phyloP scores from a whole-genome alignment of 1,140 invertebrate species.

The Penaeus vannamei region DNA sequence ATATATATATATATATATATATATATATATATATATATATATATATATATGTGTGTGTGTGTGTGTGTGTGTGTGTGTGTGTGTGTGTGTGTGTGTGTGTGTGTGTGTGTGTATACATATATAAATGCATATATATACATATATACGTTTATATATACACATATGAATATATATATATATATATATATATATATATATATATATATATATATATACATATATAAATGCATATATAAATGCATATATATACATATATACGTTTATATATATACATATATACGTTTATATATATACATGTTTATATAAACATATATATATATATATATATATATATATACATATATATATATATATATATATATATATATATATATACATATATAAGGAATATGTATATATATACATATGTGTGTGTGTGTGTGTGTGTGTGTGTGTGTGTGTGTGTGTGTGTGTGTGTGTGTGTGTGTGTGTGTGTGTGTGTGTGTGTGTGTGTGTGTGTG shows the following conservation, averaged over 20 bases:
- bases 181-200: background rate
- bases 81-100: background rate
- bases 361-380: background rate
- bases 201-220: constrained; percentile 9
- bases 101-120: background rate
- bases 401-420: background rate
- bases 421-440: background rate
- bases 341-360: background rate
- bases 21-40: background rate
- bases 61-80: background rate
- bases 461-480: background rate
- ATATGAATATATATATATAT: background rate
- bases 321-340: background rate
- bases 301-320: background rate
- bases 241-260: background rate
- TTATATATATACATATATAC: background rate
- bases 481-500: background rate
- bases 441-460: background rate
- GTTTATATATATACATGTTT: background rate
- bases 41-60: background rate
- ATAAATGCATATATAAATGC: background rate
- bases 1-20: background rate
- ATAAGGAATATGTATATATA: background rate
- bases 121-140: background rate
- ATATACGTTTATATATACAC: background rate